Evolutionary conservation across 1,140 invertebrate species (phyloP), one percentile per base, ranked within the genome.

Genomic region (Adelges cooleyi): DNA sequence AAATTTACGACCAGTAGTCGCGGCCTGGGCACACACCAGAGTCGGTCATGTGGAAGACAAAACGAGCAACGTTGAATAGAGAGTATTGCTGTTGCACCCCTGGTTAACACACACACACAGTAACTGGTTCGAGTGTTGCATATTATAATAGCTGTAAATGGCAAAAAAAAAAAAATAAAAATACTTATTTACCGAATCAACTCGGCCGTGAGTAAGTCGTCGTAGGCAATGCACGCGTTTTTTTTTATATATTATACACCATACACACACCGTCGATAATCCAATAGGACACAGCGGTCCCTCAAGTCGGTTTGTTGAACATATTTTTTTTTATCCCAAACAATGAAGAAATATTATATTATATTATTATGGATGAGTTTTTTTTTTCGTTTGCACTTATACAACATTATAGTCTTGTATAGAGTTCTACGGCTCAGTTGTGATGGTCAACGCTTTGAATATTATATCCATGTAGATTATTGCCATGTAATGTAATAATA

Each of bases 201-300:
- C 56, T 62, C 56, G 56, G 10, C 56, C 11, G 56, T 62, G 22
- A 62, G 42, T 62, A 62, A 62, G 18, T 62, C 36, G 56, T 62
- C 33, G 11, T 11, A 33, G 5, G 11, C 5, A 6, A 6, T 33
- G 5, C 11, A 6, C 29, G 5, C 29, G 29, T 33, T 33, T 62
- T 46, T 62, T 62, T 46, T 62, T 23, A 40, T 48, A n/a, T n/a
- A n/a, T n/a, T n/a, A n/a, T n/a, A n/a, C n/a, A n/a, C n/a, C n/a
- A n/a, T 48, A 22, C 46, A 15, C 56, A 38, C 56, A 48, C 56
- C 56, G 56, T 62, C 13, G 56, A 62, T 62, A 62, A 62, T 62
- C 56, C 56, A 62, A 62, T 62, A 62, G 56, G 56, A 62, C 56
- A 62, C 56, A 48, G 56, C 56, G 56, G 56, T 62, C 20, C 56